Evolutionary conservation across 2,113 vertebrate genomes (phyloP).

Genomic region (Carassius carassius): DNA sequence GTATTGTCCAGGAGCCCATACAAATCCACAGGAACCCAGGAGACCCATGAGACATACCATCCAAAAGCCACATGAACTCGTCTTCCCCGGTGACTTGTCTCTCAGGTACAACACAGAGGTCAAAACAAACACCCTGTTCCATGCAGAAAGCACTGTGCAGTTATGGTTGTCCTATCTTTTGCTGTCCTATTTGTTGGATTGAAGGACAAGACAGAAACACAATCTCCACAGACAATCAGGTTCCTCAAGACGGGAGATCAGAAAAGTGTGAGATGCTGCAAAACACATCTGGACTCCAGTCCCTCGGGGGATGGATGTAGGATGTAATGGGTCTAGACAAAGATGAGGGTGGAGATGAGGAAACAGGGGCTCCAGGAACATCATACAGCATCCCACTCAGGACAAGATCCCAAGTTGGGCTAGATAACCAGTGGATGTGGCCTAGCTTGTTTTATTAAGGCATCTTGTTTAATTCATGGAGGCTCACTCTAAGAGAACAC

Average conservation of each 20-base stretch:
- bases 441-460: constrained; percentile 71
- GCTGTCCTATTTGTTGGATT: background rate
- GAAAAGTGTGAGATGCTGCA: constrained; percentile 46
- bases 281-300: constrained; percentile 60
- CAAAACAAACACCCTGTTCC: constrained; percentile 54
- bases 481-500: constrained; percentile 71
- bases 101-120: constrained; percentile 44
- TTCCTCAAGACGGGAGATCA: background rate
- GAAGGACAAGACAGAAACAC: constrained; percentile 3
- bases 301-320: constrained; percentile 52
- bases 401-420: constrained; percentile 61
- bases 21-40: constrained; percentile 62
- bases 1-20: constrained; percentile 65
- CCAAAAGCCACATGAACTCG: constrained; percentile 68
- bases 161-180: too few relatives aligned
- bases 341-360: constrained; percentile 72
- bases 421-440: constrained; percentile 67
- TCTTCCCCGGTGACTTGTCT: constrained; percentile 67
- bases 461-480: constrained; percentile 75
- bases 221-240: constrained; percentile 35
- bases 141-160: constrained; percentile 20
- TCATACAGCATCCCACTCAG: constrained; percentile 73
- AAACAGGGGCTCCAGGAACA: constrained; percentile 71
- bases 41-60: constrained; percentile 52
- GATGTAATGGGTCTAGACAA: constrained; percentile 76